Percentiles rank a stretch among this genome's conserved stretches.
These are phyloP conservation scores for Cantharis lateralis DNA, from an alignment of 2,888 invertebrate species.

Conservation along the genomic window DNA sequence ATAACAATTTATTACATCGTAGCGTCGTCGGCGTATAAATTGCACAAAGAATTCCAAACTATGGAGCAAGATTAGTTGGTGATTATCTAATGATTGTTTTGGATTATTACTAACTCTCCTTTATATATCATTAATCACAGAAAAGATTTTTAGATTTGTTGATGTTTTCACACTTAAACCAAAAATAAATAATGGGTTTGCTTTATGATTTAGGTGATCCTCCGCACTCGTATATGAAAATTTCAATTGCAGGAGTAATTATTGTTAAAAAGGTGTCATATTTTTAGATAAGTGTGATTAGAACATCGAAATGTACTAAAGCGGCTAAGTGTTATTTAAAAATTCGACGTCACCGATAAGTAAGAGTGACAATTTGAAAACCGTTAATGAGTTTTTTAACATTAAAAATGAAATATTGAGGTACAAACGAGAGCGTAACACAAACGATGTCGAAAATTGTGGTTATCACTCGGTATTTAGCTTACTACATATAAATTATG, in stretches of 20 bases:
- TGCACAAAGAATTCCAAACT: constrained; percentile 40
- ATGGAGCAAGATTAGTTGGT: constrained; percentile 45
- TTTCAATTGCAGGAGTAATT: background rate
- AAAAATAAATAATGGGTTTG: background rate
- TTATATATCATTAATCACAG: constrained; percentile 40
- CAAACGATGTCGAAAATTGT: constrained; percentile 46
- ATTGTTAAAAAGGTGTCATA: background rate
- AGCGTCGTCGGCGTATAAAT: background rate
- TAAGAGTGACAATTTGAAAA: background rate
- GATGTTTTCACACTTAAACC: background rate
- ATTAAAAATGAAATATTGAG: constrained; percentile 1
- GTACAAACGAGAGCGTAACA: constrained; percentile 28
- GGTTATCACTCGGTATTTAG: constrained; percentile 43
- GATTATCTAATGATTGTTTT: constrained; percentile 47
- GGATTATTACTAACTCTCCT: constrained; percentile 42
- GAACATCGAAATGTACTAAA: background rate
- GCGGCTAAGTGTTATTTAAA: background rate
- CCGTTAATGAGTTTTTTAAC: background rate
- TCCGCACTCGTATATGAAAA: background rate
- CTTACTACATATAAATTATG: constrained; percentile 42
- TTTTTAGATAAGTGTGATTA: background rate
- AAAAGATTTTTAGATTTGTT: background rate
- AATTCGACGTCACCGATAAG: background rate
- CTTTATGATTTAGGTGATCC: background rate
- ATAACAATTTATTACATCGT: background rate